Percentiles rank a stretch among this genome's conserved stretches.
Evolutionary conservation across 2,888 invertebrate species (phyloP).

Genomic region (Neelides folsomi): DNA sequence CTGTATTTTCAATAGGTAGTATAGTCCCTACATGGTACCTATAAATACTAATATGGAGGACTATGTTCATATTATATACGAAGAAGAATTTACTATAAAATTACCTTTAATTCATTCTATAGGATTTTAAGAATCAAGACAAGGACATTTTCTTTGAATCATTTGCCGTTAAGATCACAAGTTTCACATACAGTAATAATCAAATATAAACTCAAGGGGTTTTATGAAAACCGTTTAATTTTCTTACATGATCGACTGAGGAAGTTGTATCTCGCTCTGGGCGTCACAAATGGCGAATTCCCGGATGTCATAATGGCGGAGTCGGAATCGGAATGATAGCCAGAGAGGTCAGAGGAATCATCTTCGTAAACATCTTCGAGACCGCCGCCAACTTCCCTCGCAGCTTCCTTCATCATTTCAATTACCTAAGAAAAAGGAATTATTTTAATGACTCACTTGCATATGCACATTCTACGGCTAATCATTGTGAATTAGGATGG

Average conservation of each 20-base stretch:
- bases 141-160: too few relatives aligned
- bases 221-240: too few relatives aligned
- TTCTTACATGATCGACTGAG: slow-evolving; percentile 40
- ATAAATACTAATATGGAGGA: too few relatives aligned
- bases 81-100: too few relatives aligned
- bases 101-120: too few relatives aligned
- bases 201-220: too few relatives aligned
- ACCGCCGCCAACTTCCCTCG: slow-evolving; percentile 35
- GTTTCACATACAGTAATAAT: too few relatives aligned
- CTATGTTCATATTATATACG: too few relatives aligned
- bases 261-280: slow-evolving; percentile 41
- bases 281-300: slow-evolving; percentile 41
- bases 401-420: slow-evolving; percentile 53
- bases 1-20: too few relatives aligned
- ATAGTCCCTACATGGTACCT: too few relatives aligned
- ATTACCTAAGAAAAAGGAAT: slow-evolving; percentile 45
- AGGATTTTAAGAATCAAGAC: too few relatives aligned
- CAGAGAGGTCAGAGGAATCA: slow-evolving; percentile 54
- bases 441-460: slow-evolving; percentile 3
- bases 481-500: not conserved
- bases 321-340: slow-evolving; percentile 72
- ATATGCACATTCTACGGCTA: not conserved
- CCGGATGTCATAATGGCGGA: slow-evolving; percentile 43
- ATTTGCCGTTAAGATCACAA: too few relatives aligned
- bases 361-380: slow-evolving; percentile 38